These are phyloP conservation scores for Empis livida DNA, from an alignment of 2,888 invertebrate species.

Conservation along the genomic window DNA sequence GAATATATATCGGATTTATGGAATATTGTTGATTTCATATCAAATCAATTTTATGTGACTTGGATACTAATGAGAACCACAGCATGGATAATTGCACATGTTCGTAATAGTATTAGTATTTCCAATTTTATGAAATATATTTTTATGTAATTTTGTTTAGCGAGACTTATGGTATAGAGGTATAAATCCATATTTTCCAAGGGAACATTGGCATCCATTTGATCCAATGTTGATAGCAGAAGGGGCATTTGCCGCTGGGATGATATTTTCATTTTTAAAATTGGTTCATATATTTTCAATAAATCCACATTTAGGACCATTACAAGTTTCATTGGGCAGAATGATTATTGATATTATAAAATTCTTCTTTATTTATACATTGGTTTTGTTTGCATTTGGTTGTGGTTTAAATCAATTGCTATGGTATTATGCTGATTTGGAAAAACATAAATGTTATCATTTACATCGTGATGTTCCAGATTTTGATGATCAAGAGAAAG, in stretches of 20 bases:
- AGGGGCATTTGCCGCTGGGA: slow-evolving; percentile 88
- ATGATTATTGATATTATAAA: slow-evolving; percentile 93
- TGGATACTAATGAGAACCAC: slow-evolving; percentile 83
- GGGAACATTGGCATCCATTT: slow-evolving; percentile 87
- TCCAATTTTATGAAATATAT: not conserved
- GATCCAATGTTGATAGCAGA: slow-evolving; percentile 91
- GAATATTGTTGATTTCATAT: slow-evolving; percentile 97
- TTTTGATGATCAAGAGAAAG: slow-evolving; percentile 71
- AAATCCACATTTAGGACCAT: slow-evolving; percentile 87
- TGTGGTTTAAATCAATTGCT: slow-evolving; percentile 89
- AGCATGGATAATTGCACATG: slow-evolving; percentile 82
- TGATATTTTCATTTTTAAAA: slow-evolving; percentile 92
- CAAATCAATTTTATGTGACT: slow-evolving; percentile 88
- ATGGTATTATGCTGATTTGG: slow-evolving; percentile 87
- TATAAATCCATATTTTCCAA: slow-evolving; percentile 68
- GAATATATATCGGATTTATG: slow-evolving; percentile 93
- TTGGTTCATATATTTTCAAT: slow-evolving; percentile 95
- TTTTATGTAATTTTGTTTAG: slow-evolving; percentile 32
- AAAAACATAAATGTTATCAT: slow-evolving; percentile 76
- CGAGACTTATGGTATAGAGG: slow-evolving; percentile 52
- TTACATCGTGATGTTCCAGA: slow-evolving; percentile 57
- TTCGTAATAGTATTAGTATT: slow-evolving; percentile 35
- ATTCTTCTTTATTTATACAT: slow-evolving; percentile 88
- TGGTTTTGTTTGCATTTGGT: slow-evolving; percentile 89
- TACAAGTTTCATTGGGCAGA: slow-evolving; percentile 83